Evolutionary conservation across 1,140 invertebrate genomes (phyloP), one percentile per base, ranked within the genome.

Genomic region (Drosophila takahashii): DNA sequence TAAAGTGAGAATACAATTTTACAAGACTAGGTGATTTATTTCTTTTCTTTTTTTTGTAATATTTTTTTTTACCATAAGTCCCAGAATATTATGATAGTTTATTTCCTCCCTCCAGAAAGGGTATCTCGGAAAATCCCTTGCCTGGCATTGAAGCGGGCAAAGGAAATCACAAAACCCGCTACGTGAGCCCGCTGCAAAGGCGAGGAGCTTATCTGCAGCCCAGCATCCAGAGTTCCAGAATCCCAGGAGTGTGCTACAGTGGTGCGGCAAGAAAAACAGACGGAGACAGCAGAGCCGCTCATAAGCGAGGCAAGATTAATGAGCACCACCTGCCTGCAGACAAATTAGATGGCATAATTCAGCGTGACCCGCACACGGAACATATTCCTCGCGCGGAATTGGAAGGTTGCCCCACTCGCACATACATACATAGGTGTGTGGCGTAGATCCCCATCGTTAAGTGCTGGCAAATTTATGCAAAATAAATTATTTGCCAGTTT

Each of bases 301-400:
- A 57, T 75, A 81, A 70, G 84, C 80, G 60, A 62, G 77, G 57
- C 47, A 89, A 89, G 85, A 89, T 85, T 85, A 90, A 89, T 89
- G 84, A 90, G 85, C 64, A 60, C 62, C 84, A 90, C 84, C 86
- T 89, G 84, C 86, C 61, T 69, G 67, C 81, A 74, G 86, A 89
- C 81, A 89, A 90, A 89, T 89, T 89, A 85, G 71, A 74, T 78
- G 66, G 61, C 84, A 89, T 89, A 90, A 85, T 89, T 89, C 85
- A 84, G 72, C 79, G 81, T 85, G 71, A 84, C 76, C 61, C 75
- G 64, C 66, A 76, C 77, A 81, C 41, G 48, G 47, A 47, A 37
- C 69, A 62, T 76, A 77, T 77, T 77, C 56, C 26, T 9, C 34
- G 41, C 50, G 16, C 36, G 4, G 26, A 16, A 11, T 10, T 9